Base-by-base conservation (phyloP, 2,113 vertebrate genomes). In the Prinia subflava region DNA sequence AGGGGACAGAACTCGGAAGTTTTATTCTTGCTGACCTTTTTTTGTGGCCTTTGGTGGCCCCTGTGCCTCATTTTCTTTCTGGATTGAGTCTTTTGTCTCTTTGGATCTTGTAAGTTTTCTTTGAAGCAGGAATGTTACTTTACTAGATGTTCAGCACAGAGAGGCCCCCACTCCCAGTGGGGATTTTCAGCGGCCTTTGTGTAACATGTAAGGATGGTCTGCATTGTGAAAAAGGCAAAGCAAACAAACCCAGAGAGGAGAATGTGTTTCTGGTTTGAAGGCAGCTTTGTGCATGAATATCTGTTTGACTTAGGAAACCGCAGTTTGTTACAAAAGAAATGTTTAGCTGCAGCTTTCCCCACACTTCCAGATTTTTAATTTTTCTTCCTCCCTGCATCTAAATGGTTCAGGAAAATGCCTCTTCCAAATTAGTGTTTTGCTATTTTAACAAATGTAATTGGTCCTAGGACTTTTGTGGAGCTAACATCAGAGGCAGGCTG, bases 111-210 rank as follows among this genome's bases (percentile, higher is more conserved):
- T 49, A 84, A 53, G 56, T 60, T 78, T 56, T 79, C 81, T 97
- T 94, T 96, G 89, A 93, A 87, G 79, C 83, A 52, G 71, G 69
- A 81, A 41, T 75, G 92, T 85, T 83, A 67, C 56, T 90, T 92
- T 87, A 9, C 62, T 90, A 0, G 31, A 21, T 53, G 62, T 57
- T 87, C 24, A 65, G 89, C 47, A 25, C 28, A 15, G 81, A 77
- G 83, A 87, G 81, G 94, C 56, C 81, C 91, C 74, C 56, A 2
- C 21, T 75, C 74, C 22, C 81, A 75, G 89, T 5, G 3, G 49
- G 77, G 44, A 16, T 59, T 3, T 78, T 56, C 23, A 33, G 74
- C 12, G n/a, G 69, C 81, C 79, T 94, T 91, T 87, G 81, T 95
- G 65, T 47, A 15, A 19, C 20, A 4, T 0, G 3, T 39, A 35